phyloP scores from a whole-genome alignment of 2,888 invertebrate species.

The Troides aeacus region DNA sequence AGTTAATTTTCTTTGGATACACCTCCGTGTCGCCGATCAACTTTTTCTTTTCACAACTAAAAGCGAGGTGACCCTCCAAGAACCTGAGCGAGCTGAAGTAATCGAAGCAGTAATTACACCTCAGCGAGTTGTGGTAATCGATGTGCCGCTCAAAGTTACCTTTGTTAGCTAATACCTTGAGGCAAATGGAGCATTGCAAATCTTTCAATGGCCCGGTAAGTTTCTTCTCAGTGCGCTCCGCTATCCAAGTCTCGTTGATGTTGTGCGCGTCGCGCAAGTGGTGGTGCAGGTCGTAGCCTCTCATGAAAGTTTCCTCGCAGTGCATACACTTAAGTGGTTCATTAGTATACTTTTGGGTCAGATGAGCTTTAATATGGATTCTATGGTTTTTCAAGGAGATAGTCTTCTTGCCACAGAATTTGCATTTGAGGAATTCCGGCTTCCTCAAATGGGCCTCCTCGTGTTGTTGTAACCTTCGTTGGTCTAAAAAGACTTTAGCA shows the following conservation, averaged over 20 bases:
- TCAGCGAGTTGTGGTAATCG: slow-evolving; percentile 71
- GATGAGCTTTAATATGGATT: slow-evolving; percentile 67
- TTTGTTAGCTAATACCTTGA: slow-evolving; percentile 69
- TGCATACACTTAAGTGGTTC: slow-evolving; percentile 65
- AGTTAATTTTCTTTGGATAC: slow-evolving; percentile 66
- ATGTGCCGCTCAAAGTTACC: slow-evolving; percentile 74
- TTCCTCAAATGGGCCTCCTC: slow-evolving; percentile 67
- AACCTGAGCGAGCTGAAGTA: slow-evolving; percentile 68
- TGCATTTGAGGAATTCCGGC: slow-evolving; percentile 70
- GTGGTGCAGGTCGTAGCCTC: slow-evolving; percentile 68
- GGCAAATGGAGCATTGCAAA: slow-evolving; percentile 71
- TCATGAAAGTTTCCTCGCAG: slow-evolving; percentile 64
- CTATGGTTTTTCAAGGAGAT: slow-evolving; percentile 64
- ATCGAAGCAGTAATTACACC: slow-evolving; percentile 76
- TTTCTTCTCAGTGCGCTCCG: slow-evolving; percentile 53
- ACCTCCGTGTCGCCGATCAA: slow-evolving; percentile 68
- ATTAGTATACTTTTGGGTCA: slow-evolving; percentile 64
- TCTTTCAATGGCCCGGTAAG: slow-evolving; percentile 64
- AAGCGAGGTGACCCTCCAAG: slow-evolving; percentile 70
- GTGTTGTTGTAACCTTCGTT: slow-evolving; percentile 59
- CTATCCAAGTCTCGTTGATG: slow-evolving; percentile 70
- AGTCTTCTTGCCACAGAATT: slow-evolving; percentile 71
- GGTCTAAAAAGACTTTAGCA: slow-evolving; percentile 67
- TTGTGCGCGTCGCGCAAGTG: slow-evolving; percentile 66
- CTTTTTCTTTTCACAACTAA: slow-evolving; percentile 68